Evolutionary conservation across 2,797 vertebrate genomes (phyloP).

Genomic region (Sebastes flavidus): DNA sequence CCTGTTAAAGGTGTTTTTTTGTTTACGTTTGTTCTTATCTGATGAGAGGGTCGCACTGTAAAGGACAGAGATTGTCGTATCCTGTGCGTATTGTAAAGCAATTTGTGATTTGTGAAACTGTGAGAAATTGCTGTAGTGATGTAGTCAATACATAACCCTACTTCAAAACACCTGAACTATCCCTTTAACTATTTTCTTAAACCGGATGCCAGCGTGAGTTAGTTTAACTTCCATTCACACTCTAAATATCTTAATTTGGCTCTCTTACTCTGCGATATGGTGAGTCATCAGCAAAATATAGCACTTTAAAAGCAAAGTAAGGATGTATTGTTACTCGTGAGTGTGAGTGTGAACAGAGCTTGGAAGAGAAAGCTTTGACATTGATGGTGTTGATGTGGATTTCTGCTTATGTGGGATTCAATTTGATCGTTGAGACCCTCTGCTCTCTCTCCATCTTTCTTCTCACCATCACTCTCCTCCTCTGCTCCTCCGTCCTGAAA

Average conservation of each 20-base stretch:
- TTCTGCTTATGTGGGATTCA: constrained; percentile 9
- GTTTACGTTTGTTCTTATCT: accelerated
- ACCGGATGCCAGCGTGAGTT: not conserved
- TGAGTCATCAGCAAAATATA: not conserved
- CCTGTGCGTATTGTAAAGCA: too few species aligned
- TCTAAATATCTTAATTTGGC: not conserved
- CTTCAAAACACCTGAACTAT: too few species aligned
- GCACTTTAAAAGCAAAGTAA: not conserved
- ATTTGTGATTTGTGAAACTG: too few species aligned
- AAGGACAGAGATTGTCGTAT: too few species aligned
- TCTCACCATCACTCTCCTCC: constrained; percentile 21
- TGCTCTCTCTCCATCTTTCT: constrained; percentile 16
- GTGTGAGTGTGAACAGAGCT: not conserved
- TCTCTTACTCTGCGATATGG: not conserved
- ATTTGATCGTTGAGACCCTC: constrained; percentile 11
- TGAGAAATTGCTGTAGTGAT: too few species aligned
- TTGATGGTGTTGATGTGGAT: not conserved
- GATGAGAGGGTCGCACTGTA: too few species aligned
- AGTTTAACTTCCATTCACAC: not conserved
- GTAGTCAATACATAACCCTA: too few species aligned
- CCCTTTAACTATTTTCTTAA: too few species aligned
- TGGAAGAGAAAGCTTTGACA: not conserved
- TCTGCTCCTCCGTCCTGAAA: constrained; percentile 37
- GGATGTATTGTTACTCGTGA: not conserved
- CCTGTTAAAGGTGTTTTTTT: too few species aligned